Percentiles rank a stretch among this genome's conserved stretches.
These are phyloP conservation scores for Epinephelus coioides DNA, from an alignment of 2,797 vertebrate species.

Conservation along the genomic window DNA sequence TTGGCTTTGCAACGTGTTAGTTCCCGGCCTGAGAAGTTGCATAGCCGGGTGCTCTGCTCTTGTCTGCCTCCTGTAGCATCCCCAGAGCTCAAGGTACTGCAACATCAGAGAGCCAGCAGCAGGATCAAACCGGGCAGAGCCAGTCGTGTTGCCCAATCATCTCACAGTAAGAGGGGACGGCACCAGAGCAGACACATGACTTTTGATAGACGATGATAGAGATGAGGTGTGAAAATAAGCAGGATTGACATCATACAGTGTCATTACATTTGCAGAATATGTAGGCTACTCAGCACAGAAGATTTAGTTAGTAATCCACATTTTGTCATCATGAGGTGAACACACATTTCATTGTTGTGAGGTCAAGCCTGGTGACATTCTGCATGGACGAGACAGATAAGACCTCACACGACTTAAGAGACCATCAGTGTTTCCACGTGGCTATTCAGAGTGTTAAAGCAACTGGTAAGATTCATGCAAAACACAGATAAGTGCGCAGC, in stretches of 20 bases:
- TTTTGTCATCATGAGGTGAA: background rate
- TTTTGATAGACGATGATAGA: background rate
- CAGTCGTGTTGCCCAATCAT: slow-evolving; percentile 53
- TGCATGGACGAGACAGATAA: background rate
- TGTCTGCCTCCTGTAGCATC: slow-evolving; percentile 6
- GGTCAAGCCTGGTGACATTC: background rate
- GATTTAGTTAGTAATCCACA: background rate
- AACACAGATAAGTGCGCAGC: background rate
- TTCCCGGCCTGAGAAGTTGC: background rate
- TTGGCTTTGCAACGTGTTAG: background rate
- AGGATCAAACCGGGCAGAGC: slow-evolving; percentile 71
- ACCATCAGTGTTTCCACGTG: background rate
- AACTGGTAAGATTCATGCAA: background rate
- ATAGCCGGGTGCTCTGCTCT: background rate
- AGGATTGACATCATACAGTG: background rate
- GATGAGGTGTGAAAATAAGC: no score
- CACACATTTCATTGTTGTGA: slow-evolving; percentile 4
- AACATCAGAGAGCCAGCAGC: slow-evolving; percentile 36
- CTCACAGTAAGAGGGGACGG: slow-evolving; percentile 43
- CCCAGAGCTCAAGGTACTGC: background rate
- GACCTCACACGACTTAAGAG: background rate
- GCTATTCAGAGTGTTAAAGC: background rate
- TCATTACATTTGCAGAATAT: background rate
- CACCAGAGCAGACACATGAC: slow-evolving; percentile 21
- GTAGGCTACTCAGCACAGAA: background rate